Evolutionary conservation across 2,888 invertebrate species (phyloP), one percentile per base, ranked within the genome.

Genomic region (Athrips mouffetella): DNA sequence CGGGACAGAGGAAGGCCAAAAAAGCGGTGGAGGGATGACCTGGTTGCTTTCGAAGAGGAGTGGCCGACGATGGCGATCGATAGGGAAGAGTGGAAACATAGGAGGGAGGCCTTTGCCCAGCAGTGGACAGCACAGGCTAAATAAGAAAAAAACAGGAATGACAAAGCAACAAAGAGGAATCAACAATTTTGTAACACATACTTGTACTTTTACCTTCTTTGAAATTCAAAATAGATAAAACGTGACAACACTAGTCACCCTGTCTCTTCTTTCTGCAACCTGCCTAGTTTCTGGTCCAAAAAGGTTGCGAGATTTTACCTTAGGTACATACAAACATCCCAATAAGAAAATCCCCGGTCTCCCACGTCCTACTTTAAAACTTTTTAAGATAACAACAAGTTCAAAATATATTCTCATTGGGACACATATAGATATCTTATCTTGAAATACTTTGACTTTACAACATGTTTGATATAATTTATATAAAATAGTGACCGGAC

Each of bases 401-500:
- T 29, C 29, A 42, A 37, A 42, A 42, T 42, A 42, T 42, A 25
- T 29, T 42, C 42, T 42, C 42, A 29, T 42, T 42, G 42, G 42
- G 42, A 42, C 42, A 42, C n/a, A 42, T 42, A 42, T 3, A 18
- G 15, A 42, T 33, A 11, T 18, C 18, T 20, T 37, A 29, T 29
- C 18, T 42, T 29, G 29, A 42, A 42, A 29, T 15, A 42, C 18
- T 42, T 29, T 42, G 27, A 42, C 37, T 41, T 11, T 42, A 42
- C 16, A 39, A 39, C 45, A 37, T 40, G 8, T 47, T 31, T 27
- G 47, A 13, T 39, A 35, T n/a, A 46, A 48, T 30, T 37, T 35
- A 47, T 52, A 62, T 55, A 57, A 61, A 62, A 40, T 30, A 30
- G 60, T 59, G 57, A 63, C 48, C 49, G 49, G 49, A 57, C 57